Percentiles rank a stretch among this genome's conserved stretches.
These are phyloP conservation scores for Poliocrania exsul DNA, from an alignment of 2,797 vertebrate genomes.

Conservation along the genomic window DNA sequence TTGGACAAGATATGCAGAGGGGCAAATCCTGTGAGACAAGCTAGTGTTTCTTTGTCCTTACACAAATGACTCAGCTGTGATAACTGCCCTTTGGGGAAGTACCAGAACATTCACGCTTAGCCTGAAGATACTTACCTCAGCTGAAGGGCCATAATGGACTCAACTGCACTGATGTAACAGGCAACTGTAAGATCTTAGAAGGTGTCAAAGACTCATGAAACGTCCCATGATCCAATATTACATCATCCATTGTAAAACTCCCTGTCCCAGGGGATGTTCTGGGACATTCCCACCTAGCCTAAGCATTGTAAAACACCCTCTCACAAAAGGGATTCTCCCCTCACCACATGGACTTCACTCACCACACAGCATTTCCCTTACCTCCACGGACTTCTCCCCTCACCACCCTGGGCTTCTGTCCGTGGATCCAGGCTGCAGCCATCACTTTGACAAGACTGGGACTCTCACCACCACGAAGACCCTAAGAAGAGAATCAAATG, in stretches of 20 bases:
- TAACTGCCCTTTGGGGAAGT: neutral
- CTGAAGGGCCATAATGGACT: neutral
- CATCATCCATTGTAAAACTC: neutral
- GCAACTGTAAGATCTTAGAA: neutral
- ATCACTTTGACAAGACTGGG: neutral
- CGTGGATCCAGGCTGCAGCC: neutral
- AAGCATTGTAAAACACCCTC: neutral
- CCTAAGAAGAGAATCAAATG: neutral
- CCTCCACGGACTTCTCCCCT: neutral
- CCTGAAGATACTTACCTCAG: neutral
- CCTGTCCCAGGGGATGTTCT: too few relatives aligned
- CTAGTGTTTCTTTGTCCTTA: neutral
- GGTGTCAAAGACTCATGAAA: neutral
- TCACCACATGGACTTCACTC: neutral
- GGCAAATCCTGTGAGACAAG: neutral
- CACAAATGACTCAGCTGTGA: neutral
- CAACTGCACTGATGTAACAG: neutral
- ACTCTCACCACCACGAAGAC: neutral
- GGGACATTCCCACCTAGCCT: neutral
- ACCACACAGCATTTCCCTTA: neutral
- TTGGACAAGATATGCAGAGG: neutral
- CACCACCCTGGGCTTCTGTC: neutral
- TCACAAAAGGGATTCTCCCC: neutral
- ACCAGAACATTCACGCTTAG: neutral
- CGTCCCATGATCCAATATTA: neutral